Conservation (phyloP, 2,888 invertebrate species). For the Epinotia ramella region DNA sequence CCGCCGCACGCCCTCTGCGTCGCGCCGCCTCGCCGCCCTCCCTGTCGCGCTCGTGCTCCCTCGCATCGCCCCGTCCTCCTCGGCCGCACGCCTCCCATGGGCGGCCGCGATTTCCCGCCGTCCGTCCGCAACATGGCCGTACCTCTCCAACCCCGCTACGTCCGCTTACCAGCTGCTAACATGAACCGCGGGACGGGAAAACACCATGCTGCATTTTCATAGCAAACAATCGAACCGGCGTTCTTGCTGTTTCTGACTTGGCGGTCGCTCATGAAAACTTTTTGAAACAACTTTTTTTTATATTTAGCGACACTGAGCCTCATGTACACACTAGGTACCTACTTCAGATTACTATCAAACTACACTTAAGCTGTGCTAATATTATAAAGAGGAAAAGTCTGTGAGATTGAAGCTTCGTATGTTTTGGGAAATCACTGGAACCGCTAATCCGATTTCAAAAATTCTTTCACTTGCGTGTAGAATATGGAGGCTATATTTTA, state of each 20-base stretch:
- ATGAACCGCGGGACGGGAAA: slow-evolving; percentile 51
- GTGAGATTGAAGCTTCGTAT: no score
- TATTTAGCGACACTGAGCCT: not conserved
- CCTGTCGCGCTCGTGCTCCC: slow-evolving; percentile 61
- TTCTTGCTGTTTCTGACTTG: slow-evolving; percentile 4
- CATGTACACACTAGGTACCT: no score
- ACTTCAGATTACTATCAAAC: no score
- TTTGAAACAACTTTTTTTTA: not conserved
- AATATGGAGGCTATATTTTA: no score
- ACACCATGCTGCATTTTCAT: slow-evolving; percentile 34
- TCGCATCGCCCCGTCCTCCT: slow-evolving; percentile 65
- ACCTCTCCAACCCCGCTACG: slow-evolving; percentile 63
- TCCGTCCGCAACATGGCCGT: slow-evolving; percentile 82
- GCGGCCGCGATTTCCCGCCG: slow-evolving; percentile 84
- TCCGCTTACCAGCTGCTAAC: slow-evolving; percentile 62
- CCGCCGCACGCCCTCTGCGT: slow-evolving; percentile 84
- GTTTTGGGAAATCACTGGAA: no score
- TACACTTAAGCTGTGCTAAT: no score
- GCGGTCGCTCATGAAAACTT: slow-evolving; percentile 21
- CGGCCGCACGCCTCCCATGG: slow-evolving; percentile 83
- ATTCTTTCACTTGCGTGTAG: no score
- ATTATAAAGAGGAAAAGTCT: no score
- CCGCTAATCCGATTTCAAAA: no score
- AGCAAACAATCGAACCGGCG: slow-evolving; percentile 8
- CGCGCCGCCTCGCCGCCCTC: slow-evolving; percentile 84